phyloP scores from a whole-genome alignment of 2,888 invertebrate genomes.

The Noctua pronuba region DNA sequence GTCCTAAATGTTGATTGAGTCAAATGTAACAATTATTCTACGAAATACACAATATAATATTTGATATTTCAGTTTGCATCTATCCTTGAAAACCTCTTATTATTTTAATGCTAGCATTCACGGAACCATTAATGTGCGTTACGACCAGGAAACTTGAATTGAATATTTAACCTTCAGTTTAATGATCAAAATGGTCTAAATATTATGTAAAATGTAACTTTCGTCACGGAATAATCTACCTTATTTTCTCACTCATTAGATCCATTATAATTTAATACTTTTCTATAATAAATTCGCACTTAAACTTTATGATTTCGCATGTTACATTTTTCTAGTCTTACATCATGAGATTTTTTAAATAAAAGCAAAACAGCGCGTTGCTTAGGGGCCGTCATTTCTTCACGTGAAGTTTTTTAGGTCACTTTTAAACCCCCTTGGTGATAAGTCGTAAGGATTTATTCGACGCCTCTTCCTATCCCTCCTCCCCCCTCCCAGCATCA shows the following conservation, averaged over 20 bases:
- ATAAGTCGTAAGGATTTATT: too few species aligned
- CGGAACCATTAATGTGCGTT: constrained; percentile 26
- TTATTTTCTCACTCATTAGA: background rate
- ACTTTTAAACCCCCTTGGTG: too few species aligned
- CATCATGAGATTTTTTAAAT: background rate
- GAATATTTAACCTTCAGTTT: constrained; percentile 49
- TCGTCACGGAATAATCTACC: constrained; percentile 10
- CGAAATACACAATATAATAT: constrained; percentile 9
- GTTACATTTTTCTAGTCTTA: background rate
- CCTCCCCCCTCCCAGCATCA: too few species aligned
- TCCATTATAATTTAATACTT: background rate
- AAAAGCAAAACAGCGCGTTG: too few species aligned
- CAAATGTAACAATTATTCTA: background rate
- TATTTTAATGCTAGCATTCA: constrained; percentile 38
- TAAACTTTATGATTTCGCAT: background rate
- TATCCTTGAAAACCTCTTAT: constrained; percentile 28
- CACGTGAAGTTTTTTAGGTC: too few species aligned
- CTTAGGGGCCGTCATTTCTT: too few species aligned
- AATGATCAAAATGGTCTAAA: constrained; percentile 40
- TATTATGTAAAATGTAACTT: constrained; percentile 3
- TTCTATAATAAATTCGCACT: background rate
- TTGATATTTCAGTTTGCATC: constrained; percentile 10
- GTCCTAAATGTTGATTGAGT: too few species aligned
- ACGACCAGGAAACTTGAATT: constrained; percentile 42
- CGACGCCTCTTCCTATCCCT: too few species aligned